Percentiles rank a stretch among this genome's conserved stretches.
phyloP scores from a whole-genome alignment of 2,797 vertebrate genomes.

The Pteropus rufus region DNA sequence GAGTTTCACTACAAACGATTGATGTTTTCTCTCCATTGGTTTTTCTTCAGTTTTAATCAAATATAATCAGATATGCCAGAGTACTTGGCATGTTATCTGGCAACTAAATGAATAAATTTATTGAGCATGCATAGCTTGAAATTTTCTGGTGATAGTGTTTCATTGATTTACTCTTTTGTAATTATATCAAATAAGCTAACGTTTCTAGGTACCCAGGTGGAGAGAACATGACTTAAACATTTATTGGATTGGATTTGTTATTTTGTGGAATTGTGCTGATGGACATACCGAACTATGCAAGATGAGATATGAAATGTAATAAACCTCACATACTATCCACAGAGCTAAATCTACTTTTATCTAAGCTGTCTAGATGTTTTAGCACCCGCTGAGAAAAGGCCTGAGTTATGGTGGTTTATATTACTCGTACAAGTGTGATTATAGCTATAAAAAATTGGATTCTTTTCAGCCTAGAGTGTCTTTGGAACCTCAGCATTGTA shows the following conservation, averaged over 20 bases:
- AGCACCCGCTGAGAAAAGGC: background rate
- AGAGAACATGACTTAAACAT: background rate
- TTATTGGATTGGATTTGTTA: slow-evolving; percentile 29
- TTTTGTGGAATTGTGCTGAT: slow-evolving; percentile 31
- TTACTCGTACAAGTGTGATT: background rate
- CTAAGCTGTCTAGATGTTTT: slow-evolving; percentile 1
- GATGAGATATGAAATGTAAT: slow-evolving; percentile 31
- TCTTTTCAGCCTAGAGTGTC: background rate
- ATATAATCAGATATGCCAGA: slow-evolving; percentile 12
- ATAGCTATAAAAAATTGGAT: background rate
- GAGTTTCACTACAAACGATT: background rate
- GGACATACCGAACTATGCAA: background rate
- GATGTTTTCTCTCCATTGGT: background rate
- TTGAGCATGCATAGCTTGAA: background rate
- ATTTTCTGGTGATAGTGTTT: slow-evolving; percentile 37
- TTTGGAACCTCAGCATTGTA: background rate
- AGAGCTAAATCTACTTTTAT: slow-evolving; percentile 35
- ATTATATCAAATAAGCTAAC: slow-evolving; percentile 58
- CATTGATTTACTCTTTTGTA: slow-evolving; percentile 52
- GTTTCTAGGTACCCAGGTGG: background rate
- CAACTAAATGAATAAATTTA: slow-evolving; percentile 32
- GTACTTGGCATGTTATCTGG: slow-evolving; percentile 37
- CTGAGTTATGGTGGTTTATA: background rate
- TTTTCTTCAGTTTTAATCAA: slow-evolving; percentile 44
- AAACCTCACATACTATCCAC: background rate